These are phyloP conservation scores for Microctonus aethiopoides DNA, from an alignment of 2,888 invertebrate genomes.

Conservation along the genomic window DNA sequence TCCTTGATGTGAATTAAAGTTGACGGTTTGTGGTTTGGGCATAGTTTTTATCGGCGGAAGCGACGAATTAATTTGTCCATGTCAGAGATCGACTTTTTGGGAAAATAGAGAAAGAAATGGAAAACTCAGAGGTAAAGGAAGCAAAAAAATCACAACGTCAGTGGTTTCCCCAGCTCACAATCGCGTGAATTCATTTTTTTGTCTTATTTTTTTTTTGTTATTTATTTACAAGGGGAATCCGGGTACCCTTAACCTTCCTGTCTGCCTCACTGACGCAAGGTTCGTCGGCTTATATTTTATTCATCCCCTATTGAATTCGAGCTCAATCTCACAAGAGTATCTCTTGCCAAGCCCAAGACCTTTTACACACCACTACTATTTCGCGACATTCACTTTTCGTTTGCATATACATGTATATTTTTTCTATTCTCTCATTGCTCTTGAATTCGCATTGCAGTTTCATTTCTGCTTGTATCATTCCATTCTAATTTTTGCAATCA, in stretches of 20 bases:
- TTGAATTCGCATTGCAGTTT: slow-evolving; percentile 33
- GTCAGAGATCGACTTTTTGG: slow-evolving; percentile 14
- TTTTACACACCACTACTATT: slow-evolving; percentile 24
- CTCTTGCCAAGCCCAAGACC: slow-evolving; percentile 47
- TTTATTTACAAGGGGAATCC: slow-evolving; percentile 59
- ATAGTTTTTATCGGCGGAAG: slow-evolving; percentile 21
- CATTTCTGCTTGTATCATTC: slow-evolving; percentile 32
- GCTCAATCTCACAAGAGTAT: slow-evolving; percentile 66
- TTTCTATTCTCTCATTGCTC: slow-evolving; percentile 36
- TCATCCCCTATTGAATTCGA: slow-evolving; percentile 66
- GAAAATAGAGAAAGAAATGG: background rate
- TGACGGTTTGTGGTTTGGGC: slow-evolving; percentile 15
- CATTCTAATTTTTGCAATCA: background rate
- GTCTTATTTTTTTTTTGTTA: slow-evolving; percentile 45
- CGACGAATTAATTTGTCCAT: slow-evolving; percentile 29
- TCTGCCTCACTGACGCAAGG: slow-evolving; percentile 31
- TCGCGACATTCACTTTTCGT: slow-evolving; percentile 15
- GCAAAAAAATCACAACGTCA: slow-evolving; percentile 20
- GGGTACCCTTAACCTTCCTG: slow-evolving; percentile 52
- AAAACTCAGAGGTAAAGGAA: background rate
- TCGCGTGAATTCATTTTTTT: slow-evolving; percentile 32
- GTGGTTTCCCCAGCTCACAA: slow-evolving; percentile 12
- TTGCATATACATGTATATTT: background rate
- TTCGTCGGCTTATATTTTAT: slow-evolving; percentile 62
- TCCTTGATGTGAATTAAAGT: slow-evolving; percentile 15